Evolutionary conservation across 2,113 vertebrate genomes (phyloP), one percentile per base, ranked within the genome.

Genomic region (Alouatta palliata): DNA sequence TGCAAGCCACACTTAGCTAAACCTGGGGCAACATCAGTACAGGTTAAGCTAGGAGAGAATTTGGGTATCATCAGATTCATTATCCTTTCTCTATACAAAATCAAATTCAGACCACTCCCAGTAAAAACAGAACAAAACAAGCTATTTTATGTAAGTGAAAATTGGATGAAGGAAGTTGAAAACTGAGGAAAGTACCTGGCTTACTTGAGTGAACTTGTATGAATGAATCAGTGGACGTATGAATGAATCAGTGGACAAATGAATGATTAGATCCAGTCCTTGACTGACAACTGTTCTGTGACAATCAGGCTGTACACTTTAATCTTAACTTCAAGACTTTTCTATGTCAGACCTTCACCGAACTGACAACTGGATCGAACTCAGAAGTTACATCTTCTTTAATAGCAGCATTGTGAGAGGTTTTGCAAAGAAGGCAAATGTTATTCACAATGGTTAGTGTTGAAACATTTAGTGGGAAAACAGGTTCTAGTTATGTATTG

Each of bases 381-480:
- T 8, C 37, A n/a, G 21, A 32, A 23, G 35, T 52, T 20, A 45
- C 21, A 25, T n/a, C n/a, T 40, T 58, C 11, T 80, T 80, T 43
- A 87, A 45, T 4, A 76, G 14, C 45, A 91, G 73, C 37, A 45
- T 2, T 32, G 27, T 25, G 70, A 81, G 40, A 93, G 30, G 25
- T 66, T 85, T 49, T 80, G 25, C 82, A 66, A 88, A 86, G 71
- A 85, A 40, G 83, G 58, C 17, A 23, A 82, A 75, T 32, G 37
- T 52, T 80, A 85, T 8, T 56, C 25, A 92, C 64, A 64, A 35
- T 10, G 56, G 64, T 90, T 30, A 47, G 16, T 91, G 82, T 70
- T 83, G 83, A 96, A 95, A 92, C 23, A 52, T 49, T 91, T 73
- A 75, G 81, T 91, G 86, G 43, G 54, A 47, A 94, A 96, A 89